These are phyloP conservation scores for Neuroterus valhalla DNA, from an alignment of 1,140 invertebrate genomes.

Conservation along the genomic window DNA sequence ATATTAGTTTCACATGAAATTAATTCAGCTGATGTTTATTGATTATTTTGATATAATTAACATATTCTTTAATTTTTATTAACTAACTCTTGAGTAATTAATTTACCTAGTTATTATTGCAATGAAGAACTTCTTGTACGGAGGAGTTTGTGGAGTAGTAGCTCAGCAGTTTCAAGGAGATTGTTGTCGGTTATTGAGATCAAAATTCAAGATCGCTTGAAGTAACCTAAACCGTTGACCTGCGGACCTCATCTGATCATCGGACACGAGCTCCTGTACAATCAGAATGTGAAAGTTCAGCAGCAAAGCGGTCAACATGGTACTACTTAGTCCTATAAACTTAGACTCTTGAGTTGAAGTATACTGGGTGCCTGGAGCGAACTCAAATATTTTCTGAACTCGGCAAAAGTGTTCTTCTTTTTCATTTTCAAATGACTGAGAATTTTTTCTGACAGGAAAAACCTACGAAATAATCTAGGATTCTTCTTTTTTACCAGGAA, in stretches of 20 bases:
- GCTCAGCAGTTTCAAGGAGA: neutral
- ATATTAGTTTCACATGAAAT: too few species aligned
- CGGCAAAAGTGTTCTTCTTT: neutral
- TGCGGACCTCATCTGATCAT: slow-evolving; percentile 43
- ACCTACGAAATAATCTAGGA: too few species aligned
- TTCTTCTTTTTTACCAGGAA: too few species aligned
- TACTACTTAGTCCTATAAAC: slow-evolving; percentile 55
- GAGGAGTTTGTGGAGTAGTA: neutral
- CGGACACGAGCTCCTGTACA: slow-evolving; percentile 50
- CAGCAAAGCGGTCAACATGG: slow-evolving; percentile 58
- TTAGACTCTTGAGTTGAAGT: neutral
- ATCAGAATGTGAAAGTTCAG: slow-evolving; percentile 72
- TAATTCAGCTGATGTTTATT: too few species aligned
- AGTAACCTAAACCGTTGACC: slow-evolving; percentile 48
- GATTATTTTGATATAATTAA: too few species aligned
- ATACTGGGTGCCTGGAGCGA: neutral
- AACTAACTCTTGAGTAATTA: too few species aligned
- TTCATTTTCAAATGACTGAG: neutral
- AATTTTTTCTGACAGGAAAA: too few species aligned
- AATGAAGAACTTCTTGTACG: neutral
- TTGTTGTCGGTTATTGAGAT: neutral
- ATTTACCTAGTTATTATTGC: too few species aligned
- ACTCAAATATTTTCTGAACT: neutral
- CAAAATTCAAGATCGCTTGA: neutral
- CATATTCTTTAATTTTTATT: too few species aligned